A percentile compares a stretch with the other conserved stretches of the same genome.
phyloP scores from a whole-genome alignment of 2,888 invertebrate genomes.

The Melanotus villosus region DNA sequence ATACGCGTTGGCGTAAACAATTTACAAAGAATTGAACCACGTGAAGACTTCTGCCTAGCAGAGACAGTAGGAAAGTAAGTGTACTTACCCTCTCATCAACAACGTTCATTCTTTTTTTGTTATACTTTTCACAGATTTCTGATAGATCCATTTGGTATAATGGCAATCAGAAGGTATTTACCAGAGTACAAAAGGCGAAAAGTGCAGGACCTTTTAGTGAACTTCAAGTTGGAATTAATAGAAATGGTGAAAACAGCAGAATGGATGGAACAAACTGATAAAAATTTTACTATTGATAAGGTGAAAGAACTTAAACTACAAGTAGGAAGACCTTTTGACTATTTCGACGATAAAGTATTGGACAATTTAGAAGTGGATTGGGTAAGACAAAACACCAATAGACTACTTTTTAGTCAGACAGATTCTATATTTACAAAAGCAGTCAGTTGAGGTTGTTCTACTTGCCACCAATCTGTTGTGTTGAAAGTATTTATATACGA shows the following conservation, averaged over 20 bases:
- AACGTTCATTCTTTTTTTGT: too few species aligned
- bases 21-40: too few species aligned
- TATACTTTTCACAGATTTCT: neutral
- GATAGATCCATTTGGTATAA: neutral
- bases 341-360: constrained; percentile 53
- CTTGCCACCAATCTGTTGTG: too few species aligned
- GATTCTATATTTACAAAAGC: too few species aligned
- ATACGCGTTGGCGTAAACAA: neutral
- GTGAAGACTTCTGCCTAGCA: constrained; percentile 8
- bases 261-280: constrained; percentile 55
- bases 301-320: constrained; percentile 48
- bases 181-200: constrained; percentile 32
- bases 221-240: constrained; percentile 53
- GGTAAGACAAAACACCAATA: constrained; percentile 49
- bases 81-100: too few species aligned
- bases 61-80: neutral
- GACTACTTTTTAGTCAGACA: neutral
- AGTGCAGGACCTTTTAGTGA: constrained; percentile 52
- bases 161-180: constrained; percentile 7
- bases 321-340: constrained; percentile 56
- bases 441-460: too few species aligned
- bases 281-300: constrained; percentile 44
- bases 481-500: too few species aligned
- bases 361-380: constrained; percentile 53
- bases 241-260: constrained; percentile 45